A percentile compares a stretch with the other conserved stretches of the same genome.
Evolutionary conservation across 2,113 vertebrate species (phyloP).

Genomic region (Sinocyclocheilus rhinocerous): DNA sequence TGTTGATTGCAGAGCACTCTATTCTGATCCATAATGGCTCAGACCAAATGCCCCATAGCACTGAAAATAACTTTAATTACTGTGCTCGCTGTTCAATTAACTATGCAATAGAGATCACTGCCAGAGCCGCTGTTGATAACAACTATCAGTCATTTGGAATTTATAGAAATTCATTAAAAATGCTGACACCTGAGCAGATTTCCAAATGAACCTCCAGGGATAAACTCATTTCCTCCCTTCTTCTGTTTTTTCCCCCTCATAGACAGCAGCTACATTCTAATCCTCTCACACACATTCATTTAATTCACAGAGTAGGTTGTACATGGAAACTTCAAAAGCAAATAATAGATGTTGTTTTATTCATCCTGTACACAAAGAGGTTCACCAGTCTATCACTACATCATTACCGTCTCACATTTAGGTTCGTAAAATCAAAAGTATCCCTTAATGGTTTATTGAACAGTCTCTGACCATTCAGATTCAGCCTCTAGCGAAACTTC

Average conservation of each 20-base stretch:
- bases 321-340: not conserved
- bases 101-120: conserved; percentile 49
- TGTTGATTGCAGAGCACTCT: conserved; percentile 8
- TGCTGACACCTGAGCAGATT: conserved; percentile 48
- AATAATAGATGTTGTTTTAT: not conserved
- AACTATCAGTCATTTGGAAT: conserved; percentile 51
- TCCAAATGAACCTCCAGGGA: conserved; percentile 45
- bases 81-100: conserved; percentile 56
- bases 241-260: not conserved
- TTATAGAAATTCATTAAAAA: conserved; percentile 52
- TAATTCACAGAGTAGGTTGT: not conserved
- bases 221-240: conserved; percentile 46
- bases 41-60: conserved; percentile 44
- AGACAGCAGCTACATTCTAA: conserved; percentile 43
- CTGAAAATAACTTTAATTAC: conserved; percentile 56
- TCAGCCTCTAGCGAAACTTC: conserved; percentile 18
- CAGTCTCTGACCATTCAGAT: conserved; percentile 14
- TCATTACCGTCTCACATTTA: not conserved
- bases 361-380: not conserved
- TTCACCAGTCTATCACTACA: not conserved
- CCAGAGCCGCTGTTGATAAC: conserved; percentile 50
- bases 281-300: not conserved
- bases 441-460: conserved; percentile 37
- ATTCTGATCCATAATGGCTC: conserved; percentile 7
- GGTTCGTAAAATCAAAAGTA: conserved; percentile 4